Evolutionary conservation across 2,113 vertebrate genomes (phyloP), one percentile per base, ranked within the genome.

Genomic region (Otolemur garnettii): DNA sequence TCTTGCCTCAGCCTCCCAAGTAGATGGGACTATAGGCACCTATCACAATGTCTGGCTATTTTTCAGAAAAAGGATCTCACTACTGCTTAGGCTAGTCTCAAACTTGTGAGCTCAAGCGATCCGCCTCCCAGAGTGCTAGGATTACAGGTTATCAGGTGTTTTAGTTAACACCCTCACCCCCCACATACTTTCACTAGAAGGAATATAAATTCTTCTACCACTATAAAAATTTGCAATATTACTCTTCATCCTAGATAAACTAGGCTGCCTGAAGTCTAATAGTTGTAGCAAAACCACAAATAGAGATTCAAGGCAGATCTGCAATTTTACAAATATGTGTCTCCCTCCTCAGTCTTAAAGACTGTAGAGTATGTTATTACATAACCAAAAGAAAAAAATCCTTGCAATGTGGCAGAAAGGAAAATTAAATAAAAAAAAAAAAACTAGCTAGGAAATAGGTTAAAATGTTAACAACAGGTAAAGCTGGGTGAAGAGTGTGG

Each of bases 181-280:
- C 68, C 0, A 15, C 10, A 57, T 57, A 83, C 11, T 75, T 93
- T 55, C 28, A 69, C 28, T 24, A 94, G 62, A 89, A 92, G 45
- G 14, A n/a, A 92, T 38, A 75, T 18, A 26, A 92, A 92, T 90
- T 89, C 45, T 95, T 79, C 50, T 0, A 94, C 13, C 33, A 90
- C 22, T 89, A 53, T 5, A 77, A 66, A 92, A 62, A 80, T 33
- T 9, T 62, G 24, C 69, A 84, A 10, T 53, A 62, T 68, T 77
- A 45, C 64, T 81, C 53, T 80, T 88, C 7, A 60, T 19, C 13
- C n/a, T 77, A 91, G 71, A 84, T 42, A 78, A 82, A 50, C n/a
- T 53, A 91, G 69, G 87, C 19, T 93, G n/a, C 18, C 28, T 95
- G 30, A 84, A 84, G 11, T 84, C 60, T 55, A 88, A 80, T 4